Percentiles rank a stretch among this genome's conserved stretches.
Conservation (phyloP, 1,140 invertebrate genomes). For the Neodiprion pinetum region DNA sequence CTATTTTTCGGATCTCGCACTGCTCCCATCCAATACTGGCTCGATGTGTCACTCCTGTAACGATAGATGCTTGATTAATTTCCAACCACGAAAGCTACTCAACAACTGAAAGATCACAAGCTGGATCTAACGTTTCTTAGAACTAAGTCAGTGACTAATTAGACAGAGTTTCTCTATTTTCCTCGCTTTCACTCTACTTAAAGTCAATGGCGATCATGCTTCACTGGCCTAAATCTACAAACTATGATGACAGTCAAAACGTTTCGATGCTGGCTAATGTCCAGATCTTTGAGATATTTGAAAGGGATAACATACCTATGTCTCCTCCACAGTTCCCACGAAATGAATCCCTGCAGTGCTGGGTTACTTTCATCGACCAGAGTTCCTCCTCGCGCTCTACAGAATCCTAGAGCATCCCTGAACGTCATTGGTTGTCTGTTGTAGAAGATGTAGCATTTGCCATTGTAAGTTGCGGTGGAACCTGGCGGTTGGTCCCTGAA, state of each 20-base stretch:
- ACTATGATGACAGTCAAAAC: conserved; percentile 20
- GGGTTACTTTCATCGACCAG: conserved; percentile 93
- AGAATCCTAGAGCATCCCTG: conserved; percentile 81
- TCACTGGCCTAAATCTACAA: neutral
- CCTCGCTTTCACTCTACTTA: no score
- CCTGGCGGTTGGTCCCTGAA: conserved; percentile 92
- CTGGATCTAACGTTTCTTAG: neutral
- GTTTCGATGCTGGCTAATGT: neutral
- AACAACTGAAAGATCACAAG: conserved; percentile 12
- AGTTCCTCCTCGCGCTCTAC: conserved; percentile 77
- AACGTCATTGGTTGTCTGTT: conserved; percentile 86
- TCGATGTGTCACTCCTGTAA: conserved; percentile 82
- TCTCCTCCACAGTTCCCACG: conserved; percentile 91
- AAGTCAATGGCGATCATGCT: no score
- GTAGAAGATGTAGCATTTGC: conserved; percentile 96
- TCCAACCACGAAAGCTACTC: conserved; percentile 15
- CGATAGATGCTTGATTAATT: neutral
- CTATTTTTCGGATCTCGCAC: conserved; percentile 80
- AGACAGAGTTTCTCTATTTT: no score
- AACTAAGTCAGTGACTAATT: neutral
- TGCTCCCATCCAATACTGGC: conserved; percentile 95
- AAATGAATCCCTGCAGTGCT: conserved; percentile 91
- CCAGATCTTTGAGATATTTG: neutral
- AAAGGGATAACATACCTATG: conserved; percentile 68
- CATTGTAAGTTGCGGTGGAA: conserved; percentile 92